A percentile compares a stretch with the other conserved stretches of the same genome.
Evolutionary conservation across 2,113 vertebrate species (phyloP).

Genomic region (Gallinago paraguaiae): DNA sequence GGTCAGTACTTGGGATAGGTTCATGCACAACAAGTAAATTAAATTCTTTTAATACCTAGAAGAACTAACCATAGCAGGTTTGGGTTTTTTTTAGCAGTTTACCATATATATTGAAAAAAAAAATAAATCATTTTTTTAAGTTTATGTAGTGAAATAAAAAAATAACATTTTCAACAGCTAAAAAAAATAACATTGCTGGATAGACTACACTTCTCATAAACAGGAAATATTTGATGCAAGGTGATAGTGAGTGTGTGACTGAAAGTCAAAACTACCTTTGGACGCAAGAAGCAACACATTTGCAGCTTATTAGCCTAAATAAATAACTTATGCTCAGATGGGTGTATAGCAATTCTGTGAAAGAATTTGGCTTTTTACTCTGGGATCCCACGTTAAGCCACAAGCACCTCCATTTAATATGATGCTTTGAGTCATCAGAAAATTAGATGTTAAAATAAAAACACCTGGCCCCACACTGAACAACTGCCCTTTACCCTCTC

Average conservation of each 20-base stretch:
- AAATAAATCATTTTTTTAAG: neutral
- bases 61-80: neutral
- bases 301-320: neutral
- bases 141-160: neutral
- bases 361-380: neutral
- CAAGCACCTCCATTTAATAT: neutral
- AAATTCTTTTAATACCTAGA: neutral
- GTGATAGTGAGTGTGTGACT: neutral
- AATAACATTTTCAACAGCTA: neutral
- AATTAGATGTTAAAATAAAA: neutral
- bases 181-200: neutral
- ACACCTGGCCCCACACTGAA: neutral
- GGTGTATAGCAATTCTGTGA: neutral
- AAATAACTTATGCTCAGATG: neutral
- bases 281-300: neutral
- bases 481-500: neutral
- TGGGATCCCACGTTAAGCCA: neutral
- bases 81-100: accelerated
- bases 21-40: neutral
- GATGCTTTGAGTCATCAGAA: neutral
- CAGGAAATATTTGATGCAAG: neutral
- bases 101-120: neutral
- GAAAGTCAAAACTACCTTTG: neutral
- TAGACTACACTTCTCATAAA: neutral
- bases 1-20: neutral